Evolutionary conservation across 2,113 vertebrate species (phyloP).

Genomic region (Tyto alba): DNA sequence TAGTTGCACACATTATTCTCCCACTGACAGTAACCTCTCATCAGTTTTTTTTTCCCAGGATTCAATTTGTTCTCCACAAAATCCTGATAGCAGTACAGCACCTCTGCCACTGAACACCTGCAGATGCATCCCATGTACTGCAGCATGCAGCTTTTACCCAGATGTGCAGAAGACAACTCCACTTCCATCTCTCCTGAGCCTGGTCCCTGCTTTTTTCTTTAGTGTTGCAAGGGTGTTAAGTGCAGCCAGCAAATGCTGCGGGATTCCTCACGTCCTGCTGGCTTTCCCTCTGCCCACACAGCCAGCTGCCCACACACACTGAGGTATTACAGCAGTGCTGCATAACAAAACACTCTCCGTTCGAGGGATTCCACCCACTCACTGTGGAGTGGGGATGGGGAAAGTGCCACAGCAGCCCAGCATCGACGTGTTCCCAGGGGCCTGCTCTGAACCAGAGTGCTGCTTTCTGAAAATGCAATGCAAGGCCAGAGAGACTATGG

Average conservation of each 20-base stretch:
- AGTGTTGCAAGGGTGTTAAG: background rate
- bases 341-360: background rate
- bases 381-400: background rate
- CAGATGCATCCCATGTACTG: background rate
- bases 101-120: background rate
- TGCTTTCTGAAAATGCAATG: background rate
- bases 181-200: background rate
- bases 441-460: background rate
- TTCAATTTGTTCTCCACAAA: background rate
- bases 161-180: background rate
- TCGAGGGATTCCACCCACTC: conserved; percentile 52
- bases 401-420: background rate
- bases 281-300: conserved; percentile 61
- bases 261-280: conserved; percentile 58
- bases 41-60: background rate
- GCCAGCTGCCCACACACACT: conserved; percentile 32
- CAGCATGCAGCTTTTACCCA: background rate
- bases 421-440: background rate
- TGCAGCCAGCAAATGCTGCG: background rate
- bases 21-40: background rate
- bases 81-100: background rate
- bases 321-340: conserved; percentile 25
- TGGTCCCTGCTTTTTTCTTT: background rate
- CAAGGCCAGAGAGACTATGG: background rate
- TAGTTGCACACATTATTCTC: background rate